A percentile compares a stretch with the other conserved stretches of the same genome.
Conservation (phyloP, 2,113 vertebrate genomes). For the Holacanthus passer region DNA sequence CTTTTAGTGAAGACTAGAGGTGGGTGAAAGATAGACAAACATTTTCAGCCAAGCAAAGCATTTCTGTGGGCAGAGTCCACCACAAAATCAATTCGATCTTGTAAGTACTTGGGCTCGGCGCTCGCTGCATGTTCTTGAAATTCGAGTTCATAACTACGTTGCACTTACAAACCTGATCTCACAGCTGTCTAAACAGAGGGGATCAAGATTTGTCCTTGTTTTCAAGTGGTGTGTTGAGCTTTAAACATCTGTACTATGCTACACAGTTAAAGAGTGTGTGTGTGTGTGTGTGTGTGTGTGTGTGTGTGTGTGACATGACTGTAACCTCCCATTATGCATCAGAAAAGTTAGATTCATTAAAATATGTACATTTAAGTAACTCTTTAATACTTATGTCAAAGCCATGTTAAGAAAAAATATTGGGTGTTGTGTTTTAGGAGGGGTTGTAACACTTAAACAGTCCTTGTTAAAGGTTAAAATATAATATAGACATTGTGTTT, state of each 20-base stretch:
- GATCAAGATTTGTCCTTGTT: slow-evolving; percentile 17
- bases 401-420: no score
- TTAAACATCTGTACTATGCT: slow-evolving; percentile 44
- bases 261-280: slow-evolving; percentile 8
- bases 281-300: background rate
- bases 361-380: background rate
- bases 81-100: slow-evolving; percentile 45
- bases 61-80: slow-evolving; percentile 71
- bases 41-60: slow-evolving; percentile 42
- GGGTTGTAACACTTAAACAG: no score
- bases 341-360: background rate
- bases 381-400: background rate
- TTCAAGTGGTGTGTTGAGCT: slow-evolving; percentile 13
- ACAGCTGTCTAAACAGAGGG: slow-evolving; percentile 62
- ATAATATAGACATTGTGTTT: background rate
- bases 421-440: no score
- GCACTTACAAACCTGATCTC: slow-evolving; percentile 11
- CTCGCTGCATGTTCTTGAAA: slow-evolving; percentile 5
- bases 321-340: background rate
- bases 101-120: background rate
- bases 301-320: background rate
- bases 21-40: slow-evolving; percentile 53
- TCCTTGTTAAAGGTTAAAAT: background rate
- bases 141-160: slow-evolving; percentile 14
- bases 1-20: slow-evolving; percentile 36